Conservation (phyloP, 2,888 invertebrate species). For the Mylabris sibirica region DNA sequence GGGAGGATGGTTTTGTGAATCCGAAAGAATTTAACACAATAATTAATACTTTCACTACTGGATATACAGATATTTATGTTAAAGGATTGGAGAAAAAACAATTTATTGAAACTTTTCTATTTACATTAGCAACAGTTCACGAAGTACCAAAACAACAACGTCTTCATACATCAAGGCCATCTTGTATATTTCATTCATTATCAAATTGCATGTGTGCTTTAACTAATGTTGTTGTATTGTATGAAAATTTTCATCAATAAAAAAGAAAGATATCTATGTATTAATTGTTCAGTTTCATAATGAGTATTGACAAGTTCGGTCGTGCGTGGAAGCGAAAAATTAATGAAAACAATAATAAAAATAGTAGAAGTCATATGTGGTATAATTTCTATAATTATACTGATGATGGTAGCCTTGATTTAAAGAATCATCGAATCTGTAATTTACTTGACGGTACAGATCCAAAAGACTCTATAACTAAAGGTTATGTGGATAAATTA, state of each 20-base stretch:
- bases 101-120: neutral
- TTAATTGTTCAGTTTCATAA: neutral
- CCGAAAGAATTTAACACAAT: neutral
- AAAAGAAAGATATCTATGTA: neutral
- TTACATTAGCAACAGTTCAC: neutral
- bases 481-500: neutral
- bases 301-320: neutral
- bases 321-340: neutral
- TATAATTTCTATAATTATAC: neutral
- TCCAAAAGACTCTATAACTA: neutral
- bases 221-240: neutral
- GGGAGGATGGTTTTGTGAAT: neutral
- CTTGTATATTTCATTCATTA: neutral
- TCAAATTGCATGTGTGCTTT: neutral
- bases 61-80: neutral
- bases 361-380: neutral
- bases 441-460: neutral
- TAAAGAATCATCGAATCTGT: neutral
- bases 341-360: neutral
- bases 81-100: neutral
- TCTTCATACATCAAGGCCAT: neutral
- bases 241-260: neutral
- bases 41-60: neutral
- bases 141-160: neutral
- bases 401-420: neutral